Conservation (phyloP, 1,140 invertebrate species). For the Tachypleus tridentatus region DNA sequence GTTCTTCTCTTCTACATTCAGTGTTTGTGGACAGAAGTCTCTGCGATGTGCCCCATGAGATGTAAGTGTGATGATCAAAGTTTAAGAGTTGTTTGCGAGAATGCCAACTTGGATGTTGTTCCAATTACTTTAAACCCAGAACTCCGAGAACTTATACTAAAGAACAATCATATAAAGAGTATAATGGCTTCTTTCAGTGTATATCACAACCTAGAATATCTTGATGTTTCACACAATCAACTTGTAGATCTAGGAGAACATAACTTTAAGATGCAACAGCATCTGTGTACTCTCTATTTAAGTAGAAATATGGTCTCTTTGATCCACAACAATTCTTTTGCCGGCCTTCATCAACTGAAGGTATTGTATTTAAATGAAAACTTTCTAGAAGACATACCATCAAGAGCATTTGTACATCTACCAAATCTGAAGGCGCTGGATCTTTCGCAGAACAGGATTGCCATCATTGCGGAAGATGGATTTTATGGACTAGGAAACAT, state of each 20-base stretch:
- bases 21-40: conserved; percentile 2
- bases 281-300: conserved; percentile 41
- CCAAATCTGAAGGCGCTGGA: conserved; percentile 69
- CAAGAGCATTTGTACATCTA: conserved; percentile 57
- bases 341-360: conserved; percentile 47
- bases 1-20: conserved; percentile 15
- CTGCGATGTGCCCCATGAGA: conserved; percentile 47
- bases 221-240: conserved; percentile 73
- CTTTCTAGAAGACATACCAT: conserved; percentile 60
- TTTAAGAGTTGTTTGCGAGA: conserved; percentile 68
- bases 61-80: conserved; percentile 79
- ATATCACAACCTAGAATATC: conserved; percentile 64
- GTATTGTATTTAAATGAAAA: conserved; percentile 69
- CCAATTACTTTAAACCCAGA: conserved; percentile 82
- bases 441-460: conserved; percentile 72
- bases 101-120: conserved; percentile 69
- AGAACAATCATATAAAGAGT: conserved; percentile 72
- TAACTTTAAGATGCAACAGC: conserved; percentile 62
- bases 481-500: conserved; percentile 62
- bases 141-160: conserved; percentile 66
- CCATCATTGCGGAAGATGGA: conserved; percentile 60
- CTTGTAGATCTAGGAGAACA: conserved; percentile 49
- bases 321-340: conserved; percentile 58
- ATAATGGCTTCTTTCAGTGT: conserved; percentile 77
- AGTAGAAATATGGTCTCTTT: conserved; percentile 18